Conservation (phyloP, 1,140 invertebrate genomes). For the Leptopilina boulardi region DNA sequence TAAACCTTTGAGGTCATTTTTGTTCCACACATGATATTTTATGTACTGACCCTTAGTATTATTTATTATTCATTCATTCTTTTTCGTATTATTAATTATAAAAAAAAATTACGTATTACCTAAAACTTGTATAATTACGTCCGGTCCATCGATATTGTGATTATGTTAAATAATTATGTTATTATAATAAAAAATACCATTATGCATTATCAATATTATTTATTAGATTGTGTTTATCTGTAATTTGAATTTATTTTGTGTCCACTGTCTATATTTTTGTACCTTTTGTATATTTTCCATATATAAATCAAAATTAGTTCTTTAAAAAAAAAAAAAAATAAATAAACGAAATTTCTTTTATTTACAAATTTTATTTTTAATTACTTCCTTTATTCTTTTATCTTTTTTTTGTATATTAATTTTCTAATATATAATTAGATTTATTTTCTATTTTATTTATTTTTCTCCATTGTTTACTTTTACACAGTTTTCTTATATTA, state of each 20-base stretch:
- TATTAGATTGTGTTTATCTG: neutral
- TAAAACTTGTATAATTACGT: too few species aligned
- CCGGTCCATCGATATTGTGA: constrained; percentile 13
- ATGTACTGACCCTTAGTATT: constrained; percentile 12
- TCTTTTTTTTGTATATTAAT: too few species aligned
- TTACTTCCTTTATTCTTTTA: too few species aligned
- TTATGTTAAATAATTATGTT: neutral
- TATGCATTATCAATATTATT: neutral
- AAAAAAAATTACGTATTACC: too few species aligned
- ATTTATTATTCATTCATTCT: constrained; percentile 16
- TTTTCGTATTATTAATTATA: constrained; percentile 26
- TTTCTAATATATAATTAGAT: too few species aligned
- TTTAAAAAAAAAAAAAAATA: too few species aligned
- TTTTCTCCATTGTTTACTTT: too few species aligned
- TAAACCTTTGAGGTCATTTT: too few species aligned
- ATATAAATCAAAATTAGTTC: neutral
- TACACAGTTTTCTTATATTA: too few species aligned
- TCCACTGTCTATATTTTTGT: neutral
- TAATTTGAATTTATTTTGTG: neutral
- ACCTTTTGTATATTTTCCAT: neutral
- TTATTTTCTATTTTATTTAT: too few species aligned
- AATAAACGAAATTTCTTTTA: constrained; percentile 13
- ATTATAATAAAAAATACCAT: constrained; percentile 10
- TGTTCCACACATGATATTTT: neutral
- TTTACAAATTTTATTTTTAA: too few species aligned